Evolutionary conservation across 2,797 vertebrate species (phyloP).

Genomic region (Pogonophryne albipinna): DNA sequence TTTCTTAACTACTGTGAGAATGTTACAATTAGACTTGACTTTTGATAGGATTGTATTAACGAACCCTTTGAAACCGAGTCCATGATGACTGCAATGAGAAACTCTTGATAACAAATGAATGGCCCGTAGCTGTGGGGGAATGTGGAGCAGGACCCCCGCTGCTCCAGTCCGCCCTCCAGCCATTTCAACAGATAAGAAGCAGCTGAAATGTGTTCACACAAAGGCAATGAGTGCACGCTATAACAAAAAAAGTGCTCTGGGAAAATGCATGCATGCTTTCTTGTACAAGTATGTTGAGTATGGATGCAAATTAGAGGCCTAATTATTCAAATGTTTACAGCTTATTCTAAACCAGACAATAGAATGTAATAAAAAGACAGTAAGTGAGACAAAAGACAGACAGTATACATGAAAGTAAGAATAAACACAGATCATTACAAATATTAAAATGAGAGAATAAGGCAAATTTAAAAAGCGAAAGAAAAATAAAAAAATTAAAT

Average conservation of each 20-base stretch:
- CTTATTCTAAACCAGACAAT: too few species aligned
- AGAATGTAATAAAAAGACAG: too few species aligned
- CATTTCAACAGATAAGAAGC: constrained; percentile 11
- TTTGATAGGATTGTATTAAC: constrained; percentile 21
- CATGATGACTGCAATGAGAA: constrained; percentile 37
- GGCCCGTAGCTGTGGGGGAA: background rate
- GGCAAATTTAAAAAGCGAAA: too few species aligned
- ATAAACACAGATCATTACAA: too few species aligned
- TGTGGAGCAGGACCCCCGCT: constrained; percentile 3
- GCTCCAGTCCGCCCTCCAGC: background rate
- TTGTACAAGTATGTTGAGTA: background rate
- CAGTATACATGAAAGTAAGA: too few species aligned
- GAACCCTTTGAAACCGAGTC: constrained; percentile 29
- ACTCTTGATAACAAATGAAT: constrained; percentile 6
- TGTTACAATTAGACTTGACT: constrained; percentile 28
- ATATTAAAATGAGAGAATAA: too few species aligned
- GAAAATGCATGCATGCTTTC: constrained; percentile 12
- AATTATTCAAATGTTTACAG: too few species aligned
- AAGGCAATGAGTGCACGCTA: constrained; percentile 16
- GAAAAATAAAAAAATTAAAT: too few species aligned
- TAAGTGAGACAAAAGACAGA: too few species aligned
- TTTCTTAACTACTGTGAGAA: constrained; percentile 64
- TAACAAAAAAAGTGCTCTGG: constrained; percentile 22
- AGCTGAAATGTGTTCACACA: constrained; percentile 17
- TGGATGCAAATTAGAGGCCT: too few species aligned